These are phyloP conservation scores for Colletes latitarsis DNA, from an alignment of 1,140 invertebrate species.

Conservation along the genomic window DNA sequence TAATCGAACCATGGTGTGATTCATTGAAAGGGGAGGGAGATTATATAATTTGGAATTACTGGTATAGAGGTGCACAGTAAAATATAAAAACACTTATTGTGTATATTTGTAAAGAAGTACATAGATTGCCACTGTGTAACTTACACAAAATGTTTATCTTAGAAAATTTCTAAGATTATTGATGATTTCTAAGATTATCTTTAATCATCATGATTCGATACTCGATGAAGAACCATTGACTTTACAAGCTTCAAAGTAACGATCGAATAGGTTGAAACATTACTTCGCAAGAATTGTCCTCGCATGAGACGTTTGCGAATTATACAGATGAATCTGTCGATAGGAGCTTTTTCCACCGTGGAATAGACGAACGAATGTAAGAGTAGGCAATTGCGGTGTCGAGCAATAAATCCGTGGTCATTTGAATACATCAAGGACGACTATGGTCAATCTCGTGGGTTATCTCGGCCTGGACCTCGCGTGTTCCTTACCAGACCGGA, in stretches of 20 bases:
- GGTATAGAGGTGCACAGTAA: no score
- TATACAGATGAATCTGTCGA: slow-evolving; percentile 2
- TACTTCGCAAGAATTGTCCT: not conserved
- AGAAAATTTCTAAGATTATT: no score
- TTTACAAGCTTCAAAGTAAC: not conserved
- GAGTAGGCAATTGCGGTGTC: not conserved
- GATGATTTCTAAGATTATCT: no score
- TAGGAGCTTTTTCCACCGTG: not conserved
- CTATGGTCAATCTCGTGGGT: slow-evolving; percentile 67
- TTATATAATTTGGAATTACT: no score
- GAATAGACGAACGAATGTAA: not conserved
- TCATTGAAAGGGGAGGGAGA: no score
- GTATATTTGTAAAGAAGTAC: no score
- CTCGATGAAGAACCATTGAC: not conserved
- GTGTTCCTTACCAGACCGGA: slow-evolving; percentile 71
- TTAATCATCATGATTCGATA: not conserved
- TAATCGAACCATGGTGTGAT: no score
- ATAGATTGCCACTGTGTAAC: no score
- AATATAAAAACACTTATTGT: no score
- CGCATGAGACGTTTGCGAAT: not conserved
- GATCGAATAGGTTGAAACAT: slow-evolving; percentile 6
- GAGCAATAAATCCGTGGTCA: slow-evolving; percentile 45
- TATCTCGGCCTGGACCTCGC: slow-evolving; percentile 70
- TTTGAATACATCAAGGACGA: slow-evolving; percentile 70
- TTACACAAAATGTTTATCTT: no score